Conservation (phyloP, 1,140 invertebrate species). For the Temnothorax curvispinosus region DNA sequence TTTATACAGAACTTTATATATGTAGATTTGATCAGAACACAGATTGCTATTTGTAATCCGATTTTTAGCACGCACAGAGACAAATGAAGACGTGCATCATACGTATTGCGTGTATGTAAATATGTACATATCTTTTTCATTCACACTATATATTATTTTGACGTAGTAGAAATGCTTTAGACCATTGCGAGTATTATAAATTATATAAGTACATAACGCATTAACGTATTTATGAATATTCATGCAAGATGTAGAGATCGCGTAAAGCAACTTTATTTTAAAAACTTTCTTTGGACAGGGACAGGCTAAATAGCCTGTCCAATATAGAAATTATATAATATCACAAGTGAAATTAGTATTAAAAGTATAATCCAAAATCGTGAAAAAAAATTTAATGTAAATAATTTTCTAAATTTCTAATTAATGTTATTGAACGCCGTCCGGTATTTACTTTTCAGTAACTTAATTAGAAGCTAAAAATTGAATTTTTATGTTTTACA, state of each 20-base stretch:
- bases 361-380: neutral
- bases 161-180: neutral
- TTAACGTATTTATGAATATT: slow-evolving; percentile 2
- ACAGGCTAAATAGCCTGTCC: neutral
- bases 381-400: slow-evolving; percentile 11
- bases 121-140: slow-evolving; percentile 45
- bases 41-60: neutral
- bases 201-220: neutral
- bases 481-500: slow-evolving; percentile 17
- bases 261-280: neutral
- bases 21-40: neutral
- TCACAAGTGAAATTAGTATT: neutral
- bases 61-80: neutral
- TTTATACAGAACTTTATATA: slow-evolving; percentile 44
- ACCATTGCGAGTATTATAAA: slow-evolving; percentile 16
- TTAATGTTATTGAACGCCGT: neutral
- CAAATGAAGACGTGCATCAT: neutral
- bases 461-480: neutral
- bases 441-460: slow-evolving; percentile 15
- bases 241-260: neutral
- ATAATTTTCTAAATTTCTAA: slow-evolving; percentile 4
- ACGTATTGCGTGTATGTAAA: neutral
- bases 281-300: neutral
- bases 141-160: slow-evolving; percentile 18
- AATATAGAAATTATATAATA: neutral